Conservation (phyloP, 2,797 vertebrate species). For the Tauraco hartlaubi region DNA sequence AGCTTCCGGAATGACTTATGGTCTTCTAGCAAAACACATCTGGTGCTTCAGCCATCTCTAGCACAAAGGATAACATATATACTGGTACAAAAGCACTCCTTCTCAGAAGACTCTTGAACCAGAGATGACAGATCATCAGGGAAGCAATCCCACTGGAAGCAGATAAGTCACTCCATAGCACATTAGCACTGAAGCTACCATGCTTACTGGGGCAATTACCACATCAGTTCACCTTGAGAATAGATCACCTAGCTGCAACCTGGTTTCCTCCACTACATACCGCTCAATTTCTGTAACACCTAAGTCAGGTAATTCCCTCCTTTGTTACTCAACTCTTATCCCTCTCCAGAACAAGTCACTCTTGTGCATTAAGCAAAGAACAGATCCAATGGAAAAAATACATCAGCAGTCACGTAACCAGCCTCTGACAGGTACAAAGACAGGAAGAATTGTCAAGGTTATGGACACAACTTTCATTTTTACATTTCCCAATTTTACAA, state of each 20-base stretch:
- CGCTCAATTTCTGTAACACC: not conserved
- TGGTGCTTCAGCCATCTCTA: not conserved
- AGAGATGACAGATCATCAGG: not conserved
- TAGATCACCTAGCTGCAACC: not conserved
- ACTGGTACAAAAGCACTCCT: not conserved
- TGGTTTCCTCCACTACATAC: not conserved
- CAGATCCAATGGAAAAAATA: not conserved
- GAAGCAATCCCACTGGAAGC: not conserved
- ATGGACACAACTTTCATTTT: not conserved
- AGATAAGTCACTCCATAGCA: not conserved
- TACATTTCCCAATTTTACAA: not conserved
- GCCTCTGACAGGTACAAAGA: not conserved
- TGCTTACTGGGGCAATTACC: not conserved
- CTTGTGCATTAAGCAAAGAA: not conserved
- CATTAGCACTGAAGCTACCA: not conserved
- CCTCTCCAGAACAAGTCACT: not conserved
- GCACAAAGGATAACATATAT: not conserved
- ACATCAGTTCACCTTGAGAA: not conserved
- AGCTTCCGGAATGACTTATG: not conserved
- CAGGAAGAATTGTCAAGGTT: not conserved
- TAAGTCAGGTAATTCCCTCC: not conserved
- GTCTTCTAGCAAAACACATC: not conserved
- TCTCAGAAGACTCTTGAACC: not conserved
- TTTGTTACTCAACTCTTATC: not conserved
- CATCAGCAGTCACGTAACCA: not conserved